Evolutionary conservation across 1,140 invertebrate species (phyloP).

Genomic region (Yoshiicerus persimilis): DNA sequence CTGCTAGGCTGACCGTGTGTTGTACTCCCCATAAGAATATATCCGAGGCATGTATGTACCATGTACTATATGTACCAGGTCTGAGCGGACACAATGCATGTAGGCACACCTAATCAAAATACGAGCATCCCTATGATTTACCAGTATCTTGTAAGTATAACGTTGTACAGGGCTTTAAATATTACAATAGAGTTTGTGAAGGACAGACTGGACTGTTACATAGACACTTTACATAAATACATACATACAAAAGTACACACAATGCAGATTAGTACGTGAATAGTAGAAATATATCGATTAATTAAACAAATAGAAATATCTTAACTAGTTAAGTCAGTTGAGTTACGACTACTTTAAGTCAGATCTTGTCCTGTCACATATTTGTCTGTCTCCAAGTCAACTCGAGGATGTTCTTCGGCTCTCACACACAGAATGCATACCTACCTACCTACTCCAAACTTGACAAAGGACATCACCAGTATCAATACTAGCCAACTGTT

Average conservation of each 20-base stretch:
- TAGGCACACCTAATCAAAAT: not conserved
- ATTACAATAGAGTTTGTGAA: not conserved
- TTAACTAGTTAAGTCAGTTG: not conserved
- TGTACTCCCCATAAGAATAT: no score
- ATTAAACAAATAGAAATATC: not conserved
- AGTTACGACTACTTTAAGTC: not conserved
- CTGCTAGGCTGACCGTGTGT: no score
- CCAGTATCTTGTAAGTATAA: not conserved
- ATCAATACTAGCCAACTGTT: not conserved
- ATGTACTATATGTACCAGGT: no score
- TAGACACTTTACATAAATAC: not conserved
- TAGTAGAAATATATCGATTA: not conserved
- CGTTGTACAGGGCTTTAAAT: constrained; percentile 13
- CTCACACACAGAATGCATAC: not conserved
- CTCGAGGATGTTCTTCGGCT: not conserved
- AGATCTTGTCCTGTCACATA: not conserved
- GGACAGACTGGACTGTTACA: constrained; percentile 4
- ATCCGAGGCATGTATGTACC: no score
- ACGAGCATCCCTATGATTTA: not conserved
- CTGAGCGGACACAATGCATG: no score
- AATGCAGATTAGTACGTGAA: not conserved
- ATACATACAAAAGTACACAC: not conserved
- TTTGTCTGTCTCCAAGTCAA: not conserved
- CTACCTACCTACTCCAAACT: no score
- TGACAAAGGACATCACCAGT: not conserved